Percentiles rank a stretch among this genome's conserved stretches.
Conservation (phyloP, 2,888 invertebrate species). For the Lithophane socia region DNA sequence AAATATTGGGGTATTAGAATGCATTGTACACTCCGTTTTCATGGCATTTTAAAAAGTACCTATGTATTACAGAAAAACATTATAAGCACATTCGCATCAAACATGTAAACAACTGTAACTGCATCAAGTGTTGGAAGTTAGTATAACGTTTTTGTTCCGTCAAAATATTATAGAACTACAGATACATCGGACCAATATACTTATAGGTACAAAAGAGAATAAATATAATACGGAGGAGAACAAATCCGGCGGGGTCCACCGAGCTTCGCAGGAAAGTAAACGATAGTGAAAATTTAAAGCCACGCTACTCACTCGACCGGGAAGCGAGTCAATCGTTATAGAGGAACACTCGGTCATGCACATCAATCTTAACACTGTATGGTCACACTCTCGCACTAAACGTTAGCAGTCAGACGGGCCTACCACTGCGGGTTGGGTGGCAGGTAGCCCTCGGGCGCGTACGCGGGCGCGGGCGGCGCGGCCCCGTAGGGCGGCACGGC, state of each 20-base stretch:
- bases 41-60: slow-evolving; percentile 20
- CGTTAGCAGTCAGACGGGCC: slow-evolving; percentile 56
- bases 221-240: slow-evolving; percentile 67
- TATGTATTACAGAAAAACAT: slow-evolving; percentile 33
- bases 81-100: slow-evolving; percentile 40
- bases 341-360: slow-evolving; percentile 56
- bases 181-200: slow-evolving; percentile 51
- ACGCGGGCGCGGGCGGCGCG: slow-evolving; percentile 69
- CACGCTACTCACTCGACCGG: slow-evolving; percentile 69
- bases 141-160: slow-evolving; percentile 28
- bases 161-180: slow-evolving; percentile 32
- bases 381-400: slow-evolving; percentile 58
- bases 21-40: slow-evolving; percentile 7
- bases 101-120: slow-evolving; percentile 5
- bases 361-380: slow-evolving; percentile 59
- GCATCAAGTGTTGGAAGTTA: slow-evolving; percentile 27
- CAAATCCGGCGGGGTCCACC: slow-evolving; percentile 42
- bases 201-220: slow-evolving; percentile 55
- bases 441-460: slow-evolving; percentile 79
- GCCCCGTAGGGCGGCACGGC: slow-evolving; percentile 71
- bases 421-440: slow-evolving; percentile 88
- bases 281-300: slow-evolving; percentile 68
- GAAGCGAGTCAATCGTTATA: slow-evolving; percentile 57
- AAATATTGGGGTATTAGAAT: slow-evolving; percentile 32
- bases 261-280: slow-evolving; percentile 58